Percentiles rank a stretch among this genome's conserved stretches.
Conservation (phyloP, 2,888 invertebrate genomes). For the Clostera curtula region DNA sequence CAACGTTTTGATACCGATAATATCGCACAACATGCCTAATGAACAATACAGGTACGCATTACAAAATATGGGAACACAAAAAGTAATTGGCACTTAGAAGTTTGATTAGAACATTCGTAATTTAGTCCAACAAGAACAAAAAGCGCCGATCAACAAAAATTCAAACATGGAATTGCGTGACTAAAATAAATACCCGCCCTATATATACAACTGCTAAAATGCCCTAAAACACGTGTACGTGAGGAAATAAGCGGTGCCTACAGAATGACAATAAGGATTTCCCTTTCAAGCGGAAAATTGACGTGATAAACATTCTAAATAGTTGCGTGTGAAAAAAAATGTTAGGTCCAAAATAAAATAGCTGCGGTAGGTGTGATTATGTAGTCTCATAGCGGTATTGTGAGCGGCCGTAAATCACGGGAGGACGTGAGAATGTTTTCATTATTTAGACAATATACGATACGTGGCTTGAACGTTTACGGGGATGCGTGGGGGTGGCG, state of each 20-base stretch:
- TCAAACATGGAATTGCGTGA: conserved; percentile 62
- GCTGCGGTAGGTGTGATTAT: conserved; percentile 70
- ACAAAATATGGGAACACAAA: no score
- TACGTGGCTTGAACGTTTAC: conserved; percentile 30
- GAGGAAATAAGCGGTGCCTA: conserved; percentile 58
- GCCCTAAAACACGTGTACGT: conserved; percentile 67
- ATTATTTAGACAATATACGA: conserved; percentile 57
- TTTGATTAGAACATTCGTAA: conserved; percentile 37
- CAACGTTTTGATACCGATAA: no score
- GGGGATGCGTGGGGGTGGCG: conserved; percentile 20
- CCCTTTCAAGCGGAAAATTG: conserved; percentile 73
- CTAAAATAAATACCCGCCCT: conserved; percentile 58
- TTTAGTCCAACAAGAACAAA: conserved; percentile 24
- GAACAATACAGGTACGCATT: no score
- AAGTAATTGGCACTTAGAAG: no score
- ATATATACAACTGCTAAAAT: conserved; percentile 45
- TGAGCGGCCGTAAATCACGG: conserved; percentile 60
- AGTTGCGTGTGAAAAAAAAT: conserved; percentile 70
- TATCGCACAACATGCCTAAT: no score
- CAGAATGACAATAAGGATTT: conserved; percentile 70
- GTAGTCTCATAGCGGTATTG: conserved; percentile 57
- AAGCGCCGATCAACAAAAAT: conserved; percentile 42
- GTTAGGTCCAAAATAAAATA: conserved; percentile 63
- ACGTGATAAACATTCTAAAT: conserved; percentile 72
- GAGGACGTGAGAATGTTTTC: conserved; percentile 63